Conservation (phyloP, 1,140 invertebrate genomes). For the Drosophila equinoxialis region DNA sequence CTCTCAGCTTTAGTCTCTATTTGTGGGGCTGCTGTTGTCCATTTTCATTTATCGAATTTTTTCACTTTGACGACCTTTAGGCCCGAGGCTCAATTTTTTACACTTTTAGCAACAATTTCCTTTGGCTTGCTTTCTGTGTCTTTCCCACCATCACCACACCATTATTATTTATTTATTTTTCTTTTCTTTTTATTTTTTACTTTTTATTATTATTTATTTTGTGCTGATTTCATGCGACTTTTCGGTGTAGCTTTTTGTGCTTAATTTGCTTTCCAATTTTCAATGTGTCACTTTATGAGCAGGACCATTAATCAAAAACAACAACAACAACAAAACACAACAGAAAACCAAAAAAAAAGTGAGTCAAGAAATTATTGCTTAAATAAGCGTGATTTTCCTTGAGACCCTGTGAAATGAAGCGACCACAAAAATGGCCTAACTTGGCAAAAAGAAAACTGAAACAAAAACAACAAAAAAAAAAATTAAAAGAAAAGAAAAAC, state of each 20-base stretch:
- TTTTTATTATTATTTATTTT: conserved; percentile 57
- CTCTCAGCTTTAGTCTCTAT: neutral
- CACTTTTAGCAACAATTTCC: conserved; percentile 72
- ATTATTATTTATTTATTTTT: conserved; percentile 51
- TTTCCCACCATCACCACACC: neutral
- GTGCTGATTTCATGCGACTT: conserved; percentile 78
- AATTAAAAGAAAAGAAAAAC: conserved; percentile 20
- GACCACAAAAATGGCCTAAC: conserved; percentile 69
- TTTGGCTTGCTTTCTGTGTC: conserved; percentile 10
- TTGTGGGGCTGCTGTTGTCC: conserved; percentile 39
- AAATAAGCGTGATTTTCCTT: conserved; percentile 71
- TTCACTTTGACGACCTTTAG: conserved; percentile 78
- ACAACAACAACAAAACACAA: conserved; percentile 36
- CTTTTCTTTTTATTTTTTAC: conserved; percentile 40
- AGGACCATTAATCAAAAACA: conserved; percentile 78
- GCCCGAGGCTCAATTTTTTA: conserved; percentile 71
- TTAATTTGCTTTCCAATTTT: conserved; percentile 81
- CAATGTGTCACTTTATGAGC: conserved; percentile 80
- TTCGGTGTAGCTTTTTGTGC: conserved; percentile 69
- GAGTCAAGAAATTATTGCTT: conserved; percentile 76
- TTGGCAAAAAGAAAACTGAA: conserved; percentile 34
- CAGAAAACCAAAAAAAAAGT: conserved; percentile 33
- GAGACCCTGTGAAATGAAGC: conserved; percentile 63
- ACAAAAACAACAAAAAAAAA: conserved; percentile 14
- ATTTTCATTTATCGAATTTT: conserved; percentile 80